These are phyloP conservation scores for Listronotus bonariensis DNA, from an alignment of 1,140 invertebrate genomes.

Conservation along the genomic window DNA sequence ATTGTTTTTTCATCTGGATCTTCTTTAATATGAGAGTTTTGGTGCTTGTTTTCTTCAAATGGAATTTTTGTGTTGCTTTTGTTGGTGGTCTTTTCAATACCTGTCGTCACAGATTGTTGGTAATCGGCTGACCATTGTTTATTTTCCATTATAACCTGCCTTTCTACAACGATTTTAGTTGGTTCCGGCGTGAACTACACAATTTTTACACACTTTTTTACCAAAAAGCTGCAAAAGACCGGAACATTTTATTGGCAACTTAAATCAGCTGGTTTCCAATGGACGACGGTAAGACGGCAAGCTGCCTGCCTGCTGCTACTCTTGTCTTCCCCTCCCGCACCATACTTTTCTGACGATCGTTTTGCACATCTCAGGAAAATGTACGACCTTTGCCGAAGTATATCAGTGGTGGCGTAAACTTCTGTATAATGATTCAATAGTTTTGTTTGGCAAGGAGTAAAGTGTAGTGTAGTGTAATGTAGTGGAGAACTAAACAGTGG, in stretches of 20 bases:
- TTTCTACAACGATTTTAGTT: conserved; percentile 33
- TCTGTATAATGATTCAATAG: no score
- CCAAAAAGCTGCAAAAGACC: conserved; percentile 44
- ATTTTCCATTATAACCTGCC: conserved; percentile 46
- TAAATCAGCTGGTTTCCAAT: conserved; percentile 54
- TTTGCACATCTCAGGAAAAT: no score
- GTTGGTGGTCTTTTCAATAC: conserved; percentile 45
- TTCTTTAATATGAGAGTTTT: conserved; percentile 33
- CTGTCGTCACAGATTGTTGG: conserved; percentile 47
- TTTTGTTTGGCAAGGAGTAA: no score
- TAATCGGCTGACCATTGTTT: conserved; percentile 49
- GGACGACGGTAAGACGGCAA: conserved; percentile 44
- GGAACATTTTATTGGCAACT: conserved; percentile 55
- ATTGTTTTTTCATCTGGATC: conserved; percentile 33
- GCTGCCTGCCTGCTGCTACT: conserved; percentile 30
- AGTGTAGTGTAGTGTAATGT: no score
- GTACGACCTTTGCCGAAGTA: no score
- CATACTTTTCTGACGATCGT: no score
- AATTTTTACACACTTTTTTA: conserved; percentile 47
- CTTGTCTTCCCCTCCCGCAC: conserved; percentile 26
- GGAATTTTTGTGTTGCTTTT: conserved; percentile 44
- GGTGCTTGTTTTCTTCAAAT: conserved; percentile 31
- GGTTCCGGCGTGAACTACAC: conserved; percentile 39
- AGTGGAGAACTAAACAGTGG: no score
- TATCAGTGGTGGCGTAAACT: no score